A percentile compares a stretch with the other conserved stretches of the same genome.
These are phyloP conservation scores for Apodemia mormo DNA, from an alignment of 2,888 invertebrate genomes.

Conservation along the genomic window DNA sequence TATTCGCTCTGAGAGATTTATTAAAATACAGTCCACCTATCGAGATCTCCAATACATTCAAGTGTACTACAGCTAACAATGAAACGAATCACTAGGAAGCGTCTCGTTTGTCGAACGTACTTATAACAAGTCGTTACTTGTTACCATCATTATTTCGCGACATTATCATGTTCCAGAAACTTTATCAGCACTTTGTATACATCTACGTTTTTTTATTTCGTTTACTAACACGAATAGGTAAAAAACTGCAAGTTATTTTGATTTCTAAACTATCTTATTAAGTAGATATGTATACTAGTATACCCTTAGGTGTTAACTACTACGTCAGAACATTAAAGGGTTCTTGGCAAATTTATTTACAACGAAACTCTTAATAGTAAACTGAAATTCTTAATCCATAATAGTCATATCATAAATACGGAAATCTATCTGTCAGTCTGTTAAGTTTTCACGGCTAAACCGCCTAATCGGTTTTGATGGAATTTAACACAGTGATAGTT, in stretches of 20 bases:
- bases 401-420: too few species aligned
- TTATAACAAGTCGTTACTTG: conserved; percentile 41
- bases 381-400: too few species aligned
- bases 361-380: conserved; percentile 50
- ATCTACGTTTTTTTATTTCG: not conserved
- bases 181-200: not conserved
- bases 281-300: conserved; percentile 3
- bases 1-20: not conserved
- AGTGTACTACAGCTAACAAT: conserved; percentile 39
- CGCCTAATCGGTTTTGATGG: not conserved
- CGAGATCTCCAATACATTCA: conserved; percentile 17
- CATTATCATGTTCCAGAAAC: not conserved
- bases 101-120: conserved; percentile 44
- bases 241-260: not conserved
- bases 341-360: conserved; percentile 64
- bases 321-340: conserved; percentile 51
- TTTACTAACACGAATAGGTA: not conserved
- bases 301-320: conserved; percentile 41
- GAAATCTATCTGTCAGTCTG: too few species aligned
- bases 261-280: not conserved
- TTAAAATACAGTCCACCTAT: conserved; percentile 9
- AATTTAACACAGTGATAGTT: too few species aligned
- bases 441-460: too few species aligned
- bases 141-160: conserved; percentile 2
- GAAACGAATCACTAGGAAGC: conserved; percentile 42